Conservation (phyloP, 2,797 vertebrate species). For the Merluccius polli region DNA sequence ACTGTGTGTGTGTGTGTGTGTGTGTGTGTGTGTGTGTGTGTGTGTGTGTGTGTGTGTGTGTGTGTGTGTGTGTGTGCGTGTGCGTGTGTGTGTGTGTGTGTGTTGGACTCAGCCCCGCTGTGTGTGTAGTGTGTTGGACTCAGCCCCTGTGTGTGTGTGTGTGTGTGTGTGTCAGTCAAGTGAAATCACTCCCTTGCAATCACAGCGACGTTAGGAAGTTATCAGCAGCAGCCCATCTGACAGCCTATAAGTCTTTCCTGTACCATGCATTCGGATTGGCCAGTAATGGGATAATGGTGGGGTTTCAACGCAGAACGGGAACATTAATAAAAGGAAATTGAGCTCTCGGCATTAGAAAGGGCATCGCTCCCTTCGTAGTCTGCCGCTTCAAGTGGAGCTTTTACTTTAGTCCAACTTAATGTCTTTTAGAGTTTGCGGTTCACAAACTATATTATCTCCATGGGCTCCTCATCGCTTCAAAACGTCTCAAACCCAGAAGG, state of each 20-base stretch:
- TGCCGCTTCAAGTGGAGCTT: background rate
- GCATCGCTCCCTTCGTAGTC: conserved; percentile 33
- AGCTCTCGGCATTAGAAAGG: background rate
- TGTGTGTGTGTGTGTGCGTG: background rate
- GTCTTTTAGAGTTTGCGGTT: background rate
- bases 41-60: background rate
- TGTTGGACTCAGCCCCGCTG: too few relatives aligned
- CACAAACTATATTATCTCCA: background rate
- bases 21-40: background rate
- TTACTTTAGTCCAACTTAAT: background rate
- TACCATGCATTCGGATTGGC: background rate
- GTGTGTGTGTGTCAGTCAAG: background rate
- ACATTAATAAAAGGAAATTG: background rate
- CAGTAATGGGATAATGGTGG: background rate
- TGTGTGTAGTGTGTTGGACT: too few relatives aligned
- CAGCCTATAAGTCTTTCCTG: conserved; percentile 31
- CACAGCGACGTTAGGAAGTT: conserved; percentile 41
- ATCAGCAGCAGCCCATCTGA: conserved; percentile 11
- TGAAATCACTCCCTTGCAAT: conserved; percentile 49
- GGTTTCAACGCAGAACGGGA: background rate
- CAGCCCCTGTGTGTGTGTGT: background rate
- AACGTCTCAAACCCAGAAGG: background rate
- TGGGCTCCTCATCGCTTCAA: background rate
- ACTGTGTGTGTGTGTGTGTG: too few relatives aligned
- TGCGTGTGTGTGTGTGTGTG: background rate